Conservation (phyloP, 2,888 invertebrate species). For the Gisinianus flammeolus region DNA sequence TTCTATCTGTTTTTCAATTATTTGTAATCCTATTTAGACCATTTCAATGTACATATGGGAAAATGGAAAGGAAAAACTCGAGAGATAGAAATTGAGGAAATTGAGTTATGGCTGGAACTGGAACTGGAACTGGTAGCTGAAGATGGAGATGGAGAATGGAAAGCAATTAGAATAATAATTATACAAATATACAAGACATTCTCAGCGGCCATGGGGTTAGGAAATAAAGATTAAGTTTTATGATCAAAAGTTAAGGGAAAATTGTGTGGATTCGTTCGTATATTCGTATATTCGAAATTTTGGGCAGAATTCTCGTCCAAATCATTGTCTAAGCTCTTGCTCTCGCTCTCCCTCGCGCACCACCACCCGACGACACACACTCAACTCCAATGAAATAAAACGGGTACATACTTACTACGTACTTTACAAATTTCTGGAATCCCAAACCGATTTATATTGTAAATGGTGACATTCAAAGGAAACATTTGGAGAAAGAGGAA, state of each 20-base stretch:
- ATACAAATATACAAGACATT: too few species aligned
- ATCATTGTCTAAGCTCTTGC: background rate
- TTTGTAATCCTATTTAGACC: too few species aligned
- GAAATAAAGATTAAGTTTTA: conserved; percentile 9
- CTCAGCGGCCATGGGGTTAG: too few species aligned
- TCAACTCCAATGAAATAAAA: background rate
- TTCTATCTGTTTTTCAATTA: too few species aligned
- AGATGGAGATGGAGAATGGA: background rate
- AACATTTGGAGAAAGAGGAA: background rate
- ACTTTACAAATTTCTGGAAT: background rate
- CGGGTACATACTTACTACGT: background rate
- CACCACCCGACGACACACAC: background rate
- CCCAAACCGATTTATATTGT: conserved; percentile 2
- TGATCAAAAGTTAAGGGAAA: background rate
- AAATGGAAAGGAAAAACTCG: too few species aligned
- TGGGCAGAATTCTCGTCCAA: too few species aligned
- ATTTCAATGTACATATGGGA: too few species aligned
- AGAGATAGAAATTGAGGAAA: too few species aligned
- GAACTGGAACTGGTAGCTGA: too few species aligned
- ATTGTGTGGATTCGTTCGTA: background rate
- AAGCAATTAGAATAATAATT: too few species aligned
- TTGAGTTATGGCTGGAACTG: too few species aligned
- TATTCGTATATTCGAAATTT: too few species aligned
- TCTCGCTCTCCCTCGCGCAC: background rate
- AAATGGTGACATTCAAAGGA: conserved; percentile 15